phyloP scores from a whole-genome alignment of 2,797 vertebrate species.

The Syngnathus rostellatus region DNA sequence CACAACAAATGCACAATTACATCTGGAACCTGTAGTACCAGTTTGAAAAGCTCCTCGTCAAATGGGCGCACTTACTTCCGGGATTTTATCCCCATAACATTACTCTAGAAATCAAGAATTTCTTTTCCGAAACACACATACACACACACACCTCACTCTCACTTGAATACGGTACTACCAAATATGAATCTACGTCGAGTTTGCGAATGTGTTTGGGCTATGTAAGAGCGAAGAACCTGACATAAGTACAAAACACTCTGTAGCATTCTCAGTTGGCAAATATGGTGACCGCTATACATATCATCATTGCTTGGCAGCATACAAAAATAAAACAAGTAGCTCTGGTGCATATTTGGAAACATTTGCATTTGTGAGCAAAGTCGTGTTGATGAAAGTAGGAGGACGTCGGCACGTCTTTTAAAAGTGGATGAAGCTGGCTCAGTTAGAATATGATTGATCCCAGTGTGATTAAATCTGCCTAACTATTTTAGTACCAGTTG shows the following conservation, averaged over 20 bases:
- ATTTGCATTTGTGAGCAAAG: slow-evolving; percentile 48
- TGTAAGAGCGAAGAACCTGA: slow-evolving; percentile 49
- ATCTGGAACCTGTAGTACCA: slow-evolving; percentile 61
- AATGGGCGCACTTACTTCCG: not conserved
- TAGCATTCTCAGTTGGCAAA: slow-evolving; percentile 57
- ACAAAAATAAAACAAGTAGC: slow-evolving; percentile 75
- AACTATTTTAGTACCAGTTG: slow-evolving; percentile 43
- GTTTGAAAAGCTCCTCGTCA: slow-evolving; percentile 28
- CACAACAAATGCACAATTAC: slow-evolving; percentile 73
- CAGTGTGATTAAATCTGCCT: slow-evolving; percentile 26
- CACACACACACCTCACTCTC: slow-evolving; percentile 30
- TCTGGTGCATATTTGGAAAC: slow-evolving; percentile 66
- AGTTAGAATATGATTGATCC: slow-evolving; percentile 41
- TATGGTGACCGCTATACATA: slow-evolving; percentile 53
- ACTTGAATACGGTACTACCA: slow-evolving; percentile 41
- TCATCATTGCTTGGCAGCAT: slow-evolving; percentile 64
- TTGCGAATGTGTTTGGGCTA: slow-evolving; percentile 26
- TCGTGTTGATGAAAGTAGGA: slow-evolving; percentile 47
- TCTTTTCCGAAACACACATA: slow-evolving; percentile 29
- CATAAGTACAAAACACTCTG: slow-evolving; percentile 61
- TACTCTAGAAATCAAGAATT: slow-evolving; percentile 56
- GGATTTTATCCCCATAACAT: slow-evolving; percentile 31
- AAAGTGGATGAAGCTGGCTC: slow-evolving; percentile 50
- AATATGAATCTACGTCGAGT: slow-evolving; percentile 32
- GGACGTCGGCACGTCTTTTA: slow-evolving; percentile 42